Evolutionary conservation across 2,888 invertebrate species (phyloP).

Genomic region (Drosophila imparisetae): DNA sequence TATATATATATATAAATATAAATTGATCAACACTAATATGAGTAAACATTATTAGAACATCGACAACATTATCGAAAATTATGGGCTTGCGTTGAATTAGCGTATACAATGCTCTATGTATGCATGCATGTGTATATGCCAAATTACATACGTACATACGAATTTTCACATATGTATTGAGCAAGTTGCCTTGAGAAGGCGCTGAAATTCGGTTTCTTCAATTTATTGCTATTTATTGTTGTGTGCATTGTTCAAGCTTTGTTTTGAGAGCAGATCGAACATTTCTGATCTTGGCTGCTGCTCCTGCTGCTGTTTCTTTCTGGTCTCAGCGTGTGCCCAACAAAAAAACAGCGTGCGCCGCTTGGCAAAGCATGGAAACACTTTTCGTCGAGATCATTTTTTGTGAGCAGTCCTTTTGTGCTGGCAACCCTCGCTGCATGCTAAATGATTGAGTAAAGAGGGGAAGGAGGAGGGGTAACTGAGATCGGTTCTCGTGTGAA

Average conservation of each 20-base stretch:
- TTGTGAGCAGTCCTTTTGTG: constrained; percentile 17
- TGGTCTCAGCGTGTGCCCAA: constrained; percentile 46
- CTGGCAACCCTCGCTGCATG: constrained; percentile 37
- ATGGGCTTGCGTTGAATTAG: not conserved
- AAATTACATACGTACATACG: not conserved
- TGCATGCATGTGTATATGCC: not conserved
- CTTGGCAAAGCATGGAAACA: not conserved
- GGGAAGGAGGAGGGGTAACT: constrained; percentile 2
- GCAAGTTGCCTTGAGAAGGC: constrained; percentile 6
- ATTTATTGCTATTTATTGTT: constrained; percentile 34
- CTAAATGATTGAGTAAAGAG: not conserved
- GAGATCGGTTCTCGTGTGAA: constrained; percentile 81
- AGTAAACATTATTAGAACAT: not conserved
- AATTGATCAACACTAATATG: not conserved
- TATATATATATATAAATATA: not conserved
- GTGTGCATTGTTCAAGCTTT: not conserved
- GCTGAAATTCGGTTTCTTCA: not conserved
- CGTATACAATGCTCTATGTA: not conserved
- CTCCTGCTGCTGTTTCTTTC: not conserved
- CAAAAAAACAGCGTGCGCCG: constrained; percentile 49
- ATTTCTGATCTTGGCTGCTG: constrained; percentile 50
- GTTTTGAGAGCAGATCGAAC: constrained; percentile 52
- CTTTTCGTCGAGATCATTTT: not conserved
- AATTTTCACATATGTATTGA: not conserved
- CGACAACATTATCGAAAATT: not conserved